phyloP scores from a whole-genome alignment of 2,888 invertebrate species.

The Acleris sparsana region DNA sequence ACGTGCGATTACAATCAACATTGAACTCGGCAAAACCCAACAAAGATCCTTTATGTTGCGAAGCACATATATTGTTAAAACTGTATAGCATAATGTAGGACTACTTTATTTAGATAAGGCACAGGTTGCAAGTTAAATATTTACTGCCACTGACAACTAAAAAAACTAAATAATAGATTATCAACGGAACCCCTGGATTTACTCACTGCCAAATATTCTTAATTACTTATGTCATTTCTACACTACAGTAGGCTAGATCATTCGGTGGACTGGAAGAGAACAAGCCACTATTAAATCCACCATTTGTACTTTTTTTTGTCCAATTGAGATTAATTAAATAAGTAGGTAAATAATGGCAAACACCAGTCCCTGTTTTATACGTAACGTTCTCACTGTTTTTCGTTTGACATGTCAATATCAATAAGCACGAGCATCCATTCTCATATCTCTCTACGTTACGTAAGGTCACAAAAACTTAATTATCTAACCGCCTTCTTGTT shows the following conservation, averaged over 20 bases:
- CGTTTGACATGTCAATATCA: slow-evolving; percentile 28
- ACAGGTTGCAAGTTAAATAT: neutral
- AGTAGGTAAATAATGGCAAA: no score
- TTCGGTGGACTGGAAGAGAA: no score
- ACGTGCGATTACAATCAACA: slow-evolving; percentile 56
- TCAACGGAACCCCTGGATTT: no score
- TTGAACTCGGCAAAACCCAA: slow-evolving; percentile 58
- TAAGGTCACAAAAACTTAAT: slow-evolving; percentile 46
- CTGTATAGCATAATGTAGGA: slow-evolving; percentile 12
- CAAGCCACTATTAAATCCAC: no score
- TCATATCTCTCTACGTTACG: slow-evolving; percentile 54
- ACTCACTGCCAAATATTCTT: no score
- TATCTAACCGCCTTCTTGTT: slow-evolving; percentile 39
- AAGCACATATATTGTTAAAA: slow-evolving; percentile 30
- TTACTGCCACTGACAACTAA: neutral
- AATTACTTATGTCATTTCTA: no score
- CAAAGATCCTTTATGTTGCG: slow-evolving; percentile 63
- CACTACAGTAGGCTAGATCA: no score
- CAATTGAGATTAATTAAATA: no score
- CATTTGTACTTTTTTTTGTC: no score
- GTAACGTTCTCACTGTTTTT: slow-evolving; percentile 25
- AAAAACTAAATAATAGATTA: no score
- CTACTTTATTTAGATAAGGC: slow-evolving; percentile 9
- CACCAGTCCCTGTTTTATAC: neutral
- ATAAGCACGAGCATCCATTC: slow-evolving; percentile 31